Conservation (phyloP, 2,113 vertebrate species). For the Euleptes europaea region DNA sequence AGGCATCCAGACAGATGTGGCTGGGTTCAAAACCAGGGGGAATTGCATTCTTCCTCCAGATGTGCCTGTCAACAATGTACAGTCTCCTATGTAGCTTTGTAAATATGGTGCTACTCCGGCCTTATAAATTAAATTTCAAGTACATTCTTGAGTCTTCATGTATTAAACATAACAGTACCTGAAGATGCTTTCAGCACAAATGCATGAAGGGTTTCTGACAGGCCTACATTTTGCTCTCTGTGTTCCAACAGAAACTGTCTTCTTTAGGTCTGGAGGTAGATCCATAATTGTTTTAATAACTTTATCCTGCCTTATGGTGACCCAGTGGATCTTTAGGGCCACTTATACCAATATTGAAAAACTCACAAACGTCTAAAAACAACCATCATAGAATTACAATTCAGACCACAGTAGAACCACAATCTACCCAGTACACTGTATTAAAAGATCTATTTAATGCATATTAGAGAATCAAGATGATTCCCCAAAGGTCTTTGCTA, state of each 20-base stretch:
- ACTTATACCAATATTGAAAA: background rate
- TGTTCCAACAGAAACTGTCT: conserved; percentile 6
- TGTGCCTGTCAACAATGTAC: conserved; percentile 35
- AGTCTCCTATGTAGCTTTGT: conserved; percentile 26
- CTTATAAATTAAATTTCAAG: conserved; percentile 29
- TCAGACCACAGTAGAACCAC: too few species aligned
- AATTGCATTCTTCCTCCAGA: conserved; percentile 52
- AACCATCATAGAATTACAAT: background rate
- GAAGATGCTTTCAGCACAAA: conserved; percentile 3
- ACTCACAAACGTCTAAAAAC: background rate
- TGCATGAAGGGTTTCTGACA: conserved; percentile 13
- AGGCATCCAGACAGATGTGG: conserved; percentile 58
- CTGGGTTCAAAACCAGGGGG: conserved; percentile 44
- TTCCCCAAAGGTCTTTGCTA: background rate
- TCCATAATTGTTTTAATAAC: too few species aligned
- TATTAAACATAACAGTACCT: conserved; percentile 13
- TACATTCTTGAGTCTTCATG: background rate
- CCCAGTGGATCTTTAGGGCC: background rate
- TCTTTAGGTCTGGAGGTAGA: conserved; percentile 2
- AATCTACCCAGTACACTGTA: too few species aligned
- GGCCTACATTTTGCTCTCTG: background rate
- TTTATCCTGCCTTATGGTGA: background rate
- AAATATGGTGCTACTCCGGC: background rate
- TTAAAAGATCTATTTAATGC: background rate
- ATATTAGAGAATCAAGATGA: background rate